A percentile compares a stretch with the other conserved stretches of the same genome.
These are phyloP conservation scores for Globodera rostochiensis DNA, from an alignment of 1,140 invertebrate species.

Conservation along the genomic window DNA sequence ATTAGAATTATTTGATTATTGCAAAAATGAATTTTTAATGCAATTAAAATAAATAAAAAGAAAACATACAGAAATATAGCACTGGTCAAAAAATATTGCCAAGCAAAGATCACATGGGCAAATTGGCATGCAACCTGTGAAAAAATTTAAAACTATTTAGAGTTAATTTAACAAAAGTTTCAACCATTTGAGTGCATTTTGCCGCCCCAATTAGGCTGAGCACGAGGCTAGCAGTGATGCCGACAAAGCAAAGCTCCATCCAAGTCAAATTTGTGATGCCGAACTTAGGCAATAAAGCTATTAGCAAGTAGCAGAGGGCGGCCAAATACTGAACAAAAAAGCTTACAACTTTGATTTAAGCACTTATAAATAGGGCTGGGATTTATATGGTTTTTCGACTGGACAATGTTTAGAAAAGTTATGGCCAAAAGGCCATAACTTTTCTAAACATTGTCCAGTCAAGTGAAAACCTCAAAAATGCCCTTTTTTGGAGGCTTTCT, in stretches of 20 bases:
- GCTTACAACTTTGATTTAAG: no score
- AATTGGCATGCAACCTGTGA: neutral
- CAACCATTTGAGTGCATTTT: constrained; percentile 1
- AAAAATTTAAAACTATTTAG: neutral
- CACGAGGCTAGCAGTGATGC: neutral
- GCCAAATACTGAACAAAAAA: neutral
- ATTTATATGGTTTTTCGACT: no score
- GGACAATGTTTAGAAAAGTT: no score
- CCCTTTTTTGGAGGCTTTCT: no score
- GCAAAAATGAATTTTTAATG: neutral
- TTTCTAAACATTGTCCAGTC: no score
- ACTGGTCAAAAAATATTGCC: neutral
- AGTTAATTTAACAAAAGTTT: neutral
- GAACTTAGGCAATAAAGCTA: neutral
- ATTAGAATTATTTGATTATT: neutral
- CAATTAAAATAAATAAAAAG: neutral
- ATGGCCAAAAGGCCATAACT: no score
- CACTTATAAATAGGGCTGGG: no score
- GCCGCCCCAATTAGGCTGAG: neutral
- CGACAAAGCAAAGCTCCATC: neutral
- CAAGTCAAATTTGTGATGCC: neutral
- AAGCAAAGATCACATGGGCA: neutral
- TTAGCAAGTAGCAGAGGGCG: neutral
- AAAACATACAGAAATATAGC: neutral
- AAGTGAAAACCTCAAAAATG: no score